Conservation (phyloP, 1,140 invertebrate species). For the Lerema accius region DNA sequence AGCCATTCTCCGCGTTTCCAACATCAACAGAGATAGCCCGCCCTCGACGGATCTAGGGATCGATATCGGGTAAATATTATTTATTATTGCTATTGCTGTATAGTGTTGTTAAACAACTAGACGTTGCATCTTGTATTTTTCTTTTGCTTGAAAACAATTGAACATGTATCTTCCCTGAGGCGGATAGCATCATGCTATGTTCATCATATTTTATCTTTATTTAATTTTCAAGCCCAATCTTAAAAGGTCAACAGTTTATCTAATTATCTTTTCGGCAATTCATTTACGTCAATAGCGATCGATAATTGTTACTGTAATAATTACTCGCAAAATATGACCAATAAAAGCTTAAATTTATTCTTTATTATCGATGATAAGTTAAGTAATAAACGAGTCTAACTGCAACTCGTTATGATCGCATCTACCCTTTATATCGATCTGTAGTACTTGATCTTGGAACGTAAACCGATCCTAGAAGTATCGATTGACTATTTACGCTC, state of each 20-base stretch:
- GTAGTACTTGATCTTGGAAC: conserved; percentile 22
- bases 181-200: not conserved
- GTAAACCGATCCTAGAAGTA: conserved; percentile 49
- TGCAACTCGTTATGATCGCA: not conserved
- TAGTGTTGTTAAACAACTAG: conserved; percentile 13
- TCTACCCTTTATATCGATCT: conserved; percentile 35
- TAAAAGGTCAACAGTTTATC: conserved; percentile 8
- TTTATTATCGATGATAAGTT: not conserved
- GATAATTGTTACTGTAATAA: conserved; percentile 41
- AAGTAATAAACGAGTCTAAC: conserved; percentile 1
- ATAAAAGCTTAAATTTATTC: conserved; percentile 9
- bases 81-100: conserved; percentile 39
- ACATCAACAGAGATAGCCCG: conserved; percentile 74
- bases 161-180: not conserved
- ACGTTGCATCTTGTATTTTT: not conserved
- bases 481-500: conserved; percentile 48
- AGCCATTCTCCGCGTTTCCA: conserved; percentile 75
- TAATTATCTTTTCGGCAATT: conserved; percentile 45
- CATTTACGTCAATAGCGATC: conserved; percentile 54
- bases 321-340: conserved; percentile 19
- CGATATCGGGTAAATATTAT: conserved; percentile 75
- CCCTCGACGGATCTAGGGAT: conserved; percentile 49
- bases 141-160: too few species aligned
- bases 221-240: not conserved
- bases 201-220: not conserved